Evolutionary conservation across 2,113 vertebrate genomes (phyloP).

Genomic region (Pseudorectes ferrugineus): DNA sequence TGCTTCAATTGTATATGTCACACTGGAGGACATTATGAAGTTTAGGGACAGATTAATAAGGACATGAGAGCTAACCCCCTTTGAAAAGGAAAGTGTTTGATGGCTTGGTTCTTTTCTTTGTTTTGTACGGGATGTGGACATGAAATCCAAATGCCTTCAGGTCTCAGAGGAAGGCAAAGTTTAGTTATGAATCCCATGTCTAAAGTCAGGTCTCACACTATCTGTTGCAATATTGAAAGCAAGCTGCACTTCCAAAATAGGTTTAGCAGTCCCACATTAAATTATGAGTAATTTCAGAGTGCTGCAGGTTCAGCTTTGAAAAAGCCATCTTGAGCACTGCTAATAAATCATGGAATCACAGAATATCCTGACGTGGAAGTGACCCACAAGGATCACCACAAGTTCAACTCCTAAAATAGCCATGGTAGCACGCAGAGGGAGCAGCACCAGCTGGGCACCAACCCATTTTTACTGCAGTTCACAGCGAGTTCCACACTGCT

Average conservation of each 20-base stretch:
- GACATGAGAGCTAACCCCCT: not conserved
- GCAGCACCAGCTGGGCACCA: not conserved
- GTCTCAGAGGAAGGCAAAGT: not conserved
- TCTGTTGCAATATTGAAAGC: not conserved
- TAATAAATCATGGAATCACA: not conserved
- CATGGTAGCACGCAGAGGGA: fast-evolving
- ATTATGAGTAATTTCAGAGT: not conserved
- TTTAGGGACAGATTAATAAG: not conserved
- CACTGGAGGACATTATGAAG: not conserved
- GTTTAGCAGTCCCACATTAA: not conserved
- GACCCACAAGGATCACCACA: not conserved
- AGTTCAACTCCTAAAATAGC: not conserved
- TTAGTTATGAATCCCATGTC: not conserved
- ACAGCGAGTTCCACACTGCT: not conserved
- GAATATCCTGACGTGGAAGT: not conserved
- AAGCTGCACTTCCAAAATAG: not conserved
- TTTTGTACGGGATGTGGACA: not conserved
- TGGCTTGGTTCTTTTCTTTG: not conserved
- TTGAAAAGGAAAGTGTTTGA: not conserved
- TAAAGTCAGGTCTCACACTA: not conserved
- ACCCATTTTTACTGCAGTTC: not conserved
- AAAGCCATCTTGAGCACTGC: not conserved
- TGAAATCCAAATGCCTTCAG: not conserved
- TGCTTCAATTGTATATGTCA: not conserved
- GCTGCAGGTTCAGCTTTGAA: not conserved